These are phyloP conservation scores for Poecilia picta DNA, from an alignment of 2,797 vertebrate genomes.

Conservation along the genomic window DNA sequence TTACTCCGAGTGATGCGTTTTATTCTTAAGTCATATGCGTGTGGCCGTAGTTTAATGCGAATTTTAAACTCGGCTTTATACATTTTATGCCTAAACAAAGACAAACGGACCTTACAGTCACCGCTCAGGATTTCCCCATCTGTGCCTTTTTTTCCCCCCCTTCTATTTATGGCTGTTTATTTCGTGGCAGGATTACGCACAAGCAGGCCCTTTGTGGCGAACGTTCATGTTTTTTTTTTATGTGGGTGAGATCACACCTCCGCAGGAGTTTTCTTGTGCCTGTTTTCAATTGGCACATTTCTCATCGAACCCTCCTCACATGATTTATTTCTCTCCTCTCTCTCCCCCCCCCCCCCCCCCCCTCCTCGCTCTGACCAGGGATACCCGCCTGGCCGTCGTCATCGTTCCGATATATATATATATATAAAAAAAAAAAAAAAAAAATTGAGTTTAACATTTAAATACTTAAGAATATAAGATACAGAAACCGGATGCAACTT, in stretches of 20 bases:
- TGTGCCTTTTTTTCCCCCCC: not conserved
- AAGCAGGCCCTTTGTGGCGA: constrained; percentile 49
- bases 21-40: not conserved
- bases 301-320: constrained; percentile 32
- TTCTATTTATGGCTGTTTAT: constrained; percentile 37
- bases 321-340: constrained; percentile 28
- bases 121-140: constrained; percentile 20
- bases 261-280: constrained; percentile 63
- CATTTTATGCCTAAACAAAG: constrained; percentile 3
- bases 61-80: not conserved
- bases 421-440: not conserved
- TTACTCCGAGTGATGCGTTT: not conserved
- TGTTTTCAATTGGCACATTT: constrained; percentile 68
- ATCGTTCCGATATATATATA: constrained; percentile 21
- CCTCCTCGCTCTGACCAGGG: constrained; percentile 14
- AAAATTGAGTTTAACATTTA: not conserved
- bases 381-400: constrained; percentile 27
- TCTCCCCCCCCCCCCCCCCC: not conserved
- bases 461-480: not conserved
- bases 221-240: constrained; percentile 62
- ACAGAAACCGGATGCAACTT: not conserved
- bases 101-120: constrained; percentile 24
- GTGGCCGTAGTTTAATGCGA: not conserved
- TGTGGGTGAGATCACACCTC: constrained; percentile 74
- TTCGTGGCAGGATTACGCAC: constrained; percentile 44